A percentile compares a stretch with the other conserved stretches of the same genome.
Conservation (phyloP, 2,113 vertebrate species). For the Psophia crepitans region DNA sequence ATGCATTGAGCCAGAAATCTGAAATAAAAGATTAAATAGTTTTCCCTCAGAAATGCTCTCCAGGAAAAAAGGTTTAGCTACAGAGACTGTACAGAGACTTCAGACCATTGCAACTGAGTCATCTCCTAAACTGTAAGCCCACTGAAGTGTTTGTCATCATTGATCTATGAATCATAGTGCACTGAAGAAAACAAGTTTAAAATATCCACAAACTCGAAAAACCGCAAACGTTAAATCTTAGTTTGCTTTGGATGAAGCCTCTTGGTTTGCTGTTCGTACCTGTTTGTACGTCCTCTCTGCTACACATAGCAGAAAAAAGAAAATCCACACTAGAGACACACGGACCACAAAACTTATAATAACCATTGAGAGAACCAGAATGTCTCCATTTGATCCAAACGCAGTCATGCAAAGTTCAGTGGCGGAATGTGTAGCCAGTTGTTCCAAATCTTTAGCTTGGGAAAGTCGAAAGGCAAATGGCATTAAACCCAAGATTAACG, state of each 20-base stretch:
- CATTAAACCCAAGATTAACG: slow-evolving; percentile 88
- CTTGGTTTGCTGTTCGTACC: slow-evolving; percentile 69
- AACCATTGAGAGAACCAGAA: slow-evolving; percentile 88
- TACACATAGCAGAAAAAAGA: slow-evolving; percentile 98
- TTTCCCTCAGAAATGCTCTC: background rate
- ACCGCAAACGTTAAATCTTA: background rate
- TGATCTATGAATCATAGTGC: background rate
- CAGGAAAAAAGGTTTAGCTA: background rate
- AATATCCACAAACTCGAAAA: background rate
- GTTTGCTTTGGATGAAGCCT: background rate
- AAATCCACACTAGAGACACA: slow-evolving; percentile 94
- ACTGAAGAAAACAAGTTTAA: background rate
- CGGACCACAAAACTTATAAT: slow-evolving; percentile 91
- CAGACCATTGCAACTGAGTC: background rate
- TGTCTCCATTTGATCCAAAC: slow-evolving; percentile 83
- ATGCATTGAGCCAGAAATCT: background rate
- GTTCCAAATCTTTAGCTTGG: slow-evolving; percentile 89
- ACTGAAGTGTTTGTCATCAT: background rate
- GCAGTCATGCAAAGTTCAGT: slow-evolving; percentile 85
- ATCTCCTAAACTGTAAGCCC: background rate
- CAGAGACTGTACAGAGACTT: background rate
- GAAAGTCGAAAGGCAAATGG: slow-evolving; percentile 90
- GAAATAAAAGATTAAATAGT: background rate
- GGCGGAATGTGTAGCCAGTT: slow-evolving; percentile 83
- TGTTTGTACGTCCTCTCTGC: slow-evolving; percentile 98